Percentiles rank a stretch among this genome's conserved stretches.
Evolutionary conservation across 1,140 invertebrate genomes (phyloP).

Genomic region (Pissodes strobi): DNA sequence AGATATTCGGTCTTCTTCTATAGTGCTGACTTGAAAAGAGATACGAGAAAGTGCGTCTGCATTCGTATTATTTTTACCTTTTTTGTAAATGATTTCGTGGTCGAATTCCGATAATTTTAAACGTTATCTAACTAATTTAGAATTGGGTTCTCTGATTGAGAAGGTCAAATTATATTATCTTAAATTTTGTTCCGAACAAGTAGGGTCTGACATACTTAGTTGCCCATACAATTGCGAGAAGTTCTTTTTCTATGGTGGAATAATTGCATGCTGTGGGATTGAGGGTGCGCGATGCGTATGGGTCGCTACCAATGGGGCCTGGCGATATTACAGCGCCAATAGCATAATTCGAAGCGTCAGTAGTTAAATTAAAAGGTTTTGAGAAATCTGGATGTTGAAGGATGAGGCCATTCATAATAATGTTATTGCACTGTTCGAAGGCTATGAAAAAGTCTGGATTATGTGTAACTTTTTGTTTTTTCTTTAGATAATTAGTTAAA

Average conservation of each 20-base stretch:
- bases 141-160: too few species aligned
- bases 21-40: too few species aligned
- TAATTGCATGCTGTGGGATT: constrained; percentile 44
- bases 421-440: constrained; percentile 37
- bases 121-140: too few species aligned
- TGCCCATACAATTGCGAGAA: constrained; percentile 54
- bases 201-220: constrained; percentile 55
- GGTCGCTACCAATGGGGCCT: constrained; percentile 41
- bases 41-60: too few species aligned
- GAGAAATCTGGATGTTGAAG: constrained; percentile 48
- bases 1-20: too few species aligned
- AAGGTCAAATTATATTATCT: too few species aligned
- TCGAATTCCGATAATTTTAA: too few species aligned
- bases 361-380: constrained; percentile 49
- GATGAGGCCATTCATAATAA: constrained; percentile 35
- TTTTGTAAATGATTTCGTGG: too few species aligned
- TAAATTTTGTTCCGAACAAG: too few species aligned
- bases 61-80: too few species aligned
- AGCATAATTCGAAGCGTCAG: constrained; percentile 49
- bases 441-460: constrained; percentile 33
- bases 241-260: constrained; percentile 47
- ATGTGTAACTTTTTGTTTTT: too few species aligned
- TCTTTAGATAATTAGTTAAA: too few species aligned
- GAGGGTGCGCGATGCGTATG: constrained; percentile 45
- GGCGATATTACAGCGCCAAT: constrained; percentile 49